Conservation (phyloP, 2,888 invertebrate genomes). For the Pycnomerus fuliginosus region DNA sequence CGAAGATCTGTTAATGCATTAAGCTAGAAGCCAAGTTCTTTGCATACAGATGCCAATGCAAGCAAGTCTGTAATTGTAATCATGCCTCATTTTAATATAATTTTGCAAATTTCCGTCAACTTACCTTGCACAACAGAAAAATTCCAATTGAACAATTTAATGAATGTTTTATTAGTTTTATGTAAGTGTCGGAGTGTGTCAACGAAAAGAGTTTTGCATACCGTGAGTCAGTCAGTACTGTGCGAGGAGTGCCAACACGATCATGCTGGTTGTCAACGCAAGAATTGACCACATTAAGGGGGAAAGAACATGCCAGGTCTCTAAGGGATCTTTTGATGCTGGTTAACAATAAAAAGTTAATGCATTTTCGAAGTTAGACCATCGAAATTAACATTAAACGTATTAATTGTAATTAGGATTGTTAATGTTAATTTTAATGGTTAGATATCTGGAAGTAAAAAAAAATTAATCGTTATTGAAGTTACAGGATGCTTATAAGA, state of each 20-base stretch:
- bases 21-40: conserved; percentile 39
- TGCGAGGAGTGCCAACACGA: conserved; percentile 54
- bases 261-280: conserved; percentile 54
- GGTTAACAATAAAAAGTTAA: conserved; percentile 44
- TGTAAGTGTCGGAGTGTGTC: conserved; percentile 13
- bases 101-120: background rate
- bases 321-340: conserved; percentile 47
- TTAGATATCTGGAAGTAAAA: conserved; percentile 31
- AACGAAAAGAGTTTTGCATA: conserved; percentile 41
- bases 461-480: conserved; percentile 15
- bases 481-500: background rate
- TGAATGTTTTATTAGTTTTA: too few relatives aligned
- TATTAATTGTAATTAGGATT: conserved; percentile 24
- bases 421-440: conserved; percentile 40
- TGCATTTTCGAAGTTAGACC: conserved; percentile 32
- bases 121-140: background rate
- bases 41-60: conserved; percentile 45
- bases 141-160: background rate
- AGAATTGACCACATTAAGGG: conserved; percentile 52
- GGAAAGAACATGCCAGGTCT: conserved; percentile 53
- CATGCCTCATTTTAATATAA: conserved; percentile 47
- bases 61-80: conserved; percentile 34
- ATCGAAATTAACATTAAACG: conserved; percentile 46
- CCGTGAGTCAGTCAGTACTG: conserved; percentile 49
- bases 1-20: conserved; percentile 18